Evolutionary conservation across 1,140 invertebrate species (phyloP), one percentile per base, ranked within the genome.

Genomic region (Drosophila persimilis): DNA sequence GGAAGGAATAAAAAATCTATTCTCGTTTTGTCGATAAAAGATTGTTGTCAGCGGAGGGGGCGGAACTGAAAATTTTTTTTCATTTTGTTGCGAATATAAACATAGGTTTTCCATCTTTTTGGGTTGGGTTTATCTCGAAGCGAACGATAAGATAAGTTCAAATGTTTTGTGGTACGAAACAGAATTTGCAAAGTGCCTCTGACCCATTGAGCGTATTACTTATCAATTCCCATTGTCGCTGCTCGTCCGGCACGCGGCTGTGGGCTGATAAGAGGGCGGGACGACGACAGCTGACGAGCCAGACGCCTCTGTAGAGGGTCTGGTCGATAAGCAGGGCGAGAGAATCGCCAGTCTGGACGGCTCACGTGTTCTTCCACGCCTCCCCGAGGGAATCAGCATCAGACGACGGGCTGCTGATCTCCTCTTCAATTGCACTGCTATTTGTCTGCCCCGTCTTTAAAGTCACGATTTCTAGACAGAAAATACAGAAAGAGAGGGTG

Each of bases 291-390:
- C 53, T 63, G 79, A 59, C 60, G 43, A 56, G 56, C 35, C 57
- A 65, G 80, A 85, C 67, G 81, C 17, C 77, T 72, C 55, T 56
- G 51, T 51, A 62, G 67, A 51, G 31, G 7, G 31, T 41, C 22
- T 56, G 61, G 63, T 26, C 63, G 64, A 67, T 54, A 67, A 67
- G 65, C 24, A 39, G 57, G 31, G 26, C 63, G 60, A 46, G 57
- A 50, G 44, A 66, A 67, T 41, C 17, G 55, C 24, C 51, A 31
- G 24, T 56, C 24, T 39, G 9, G 24, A 11, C 44, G 39, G 26
- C 80, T 83, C 80, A 84, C 80, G 80, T 84, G 80, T 84, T 80
- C 56, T 67, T 70, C 35, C 35, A 39, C 35, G 73, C 67, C 60
- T 47, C 60, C 61, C 13, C 15, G 15, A 29, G 2, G 48, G n/a